phyloP scores from a whole-genome alignment of 2,113 vertebrate genomes.

The Hippocampus mohnikei region DNA sequence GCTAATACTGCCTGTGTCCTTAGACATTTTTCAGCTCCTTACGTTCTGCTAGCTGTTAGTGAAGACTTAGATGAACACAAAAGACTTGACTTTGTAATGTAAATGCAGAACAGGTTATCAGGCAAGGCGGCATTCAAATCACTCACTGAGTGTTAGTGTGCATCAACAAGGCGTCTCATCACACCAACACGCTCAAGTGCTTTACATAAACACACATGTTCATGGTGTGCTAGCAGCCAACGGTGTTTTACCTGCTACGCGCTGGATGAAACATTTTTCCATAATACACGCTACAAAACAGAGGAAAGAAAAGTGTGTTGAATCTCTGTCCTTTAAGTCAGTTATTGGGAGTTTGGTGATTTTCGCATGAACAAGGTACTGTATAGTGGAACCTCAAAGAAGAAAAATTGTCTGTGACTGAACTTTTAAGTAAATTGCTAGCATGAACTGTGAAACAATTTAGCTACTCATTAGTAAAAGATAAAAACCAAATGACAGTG shows the following conservation, averaged over 20 bases:
- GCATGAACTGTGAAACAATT: too few species aligned
- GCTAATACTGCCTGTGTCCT: background rate
- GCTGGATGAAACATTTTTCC: conserved; percentile 57
- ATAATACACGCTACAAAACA: conserved; percentile 62
- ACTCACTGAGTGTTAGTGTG: conserved; percentile 37
- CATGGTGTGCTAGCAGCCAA: background rate
- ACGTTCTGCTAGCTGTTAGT: background rate
- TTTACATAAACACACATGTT: conserved; percentile 20
- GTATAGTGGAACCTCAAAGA: background rate
- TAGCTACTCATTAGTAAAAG: background rate
- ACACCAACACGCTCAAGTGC: background rate
- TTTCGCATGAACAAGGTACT: background rate
- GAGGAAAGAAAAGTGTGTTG: conserved; percentile 32
- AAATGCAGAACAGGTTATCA: conserved; percentile 41
- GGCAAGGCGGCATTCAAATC: conserved; percentile 43
- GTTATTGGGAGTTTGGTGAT: background rate
- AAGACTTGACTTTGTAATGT: conserved; percentile 29
- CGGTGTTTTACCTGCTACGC: conserved; percentile 49
- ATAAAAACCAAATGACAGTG: background rate
- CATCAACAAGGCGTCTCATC: conserved; percentile 16
- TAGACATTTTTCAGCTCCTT: conserved; percentile 1
- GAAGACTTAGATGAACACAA: conserved; percentile 20
- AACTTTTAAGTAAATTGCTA: too few species aligned
- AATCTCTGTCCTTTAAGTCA: background rate
- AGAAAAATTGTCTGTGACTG: too few species aligned